phyloP scores from a whole-genome alignment of 1,140 invertebrate genomes.

The Drosophila yakuba region DNA sequence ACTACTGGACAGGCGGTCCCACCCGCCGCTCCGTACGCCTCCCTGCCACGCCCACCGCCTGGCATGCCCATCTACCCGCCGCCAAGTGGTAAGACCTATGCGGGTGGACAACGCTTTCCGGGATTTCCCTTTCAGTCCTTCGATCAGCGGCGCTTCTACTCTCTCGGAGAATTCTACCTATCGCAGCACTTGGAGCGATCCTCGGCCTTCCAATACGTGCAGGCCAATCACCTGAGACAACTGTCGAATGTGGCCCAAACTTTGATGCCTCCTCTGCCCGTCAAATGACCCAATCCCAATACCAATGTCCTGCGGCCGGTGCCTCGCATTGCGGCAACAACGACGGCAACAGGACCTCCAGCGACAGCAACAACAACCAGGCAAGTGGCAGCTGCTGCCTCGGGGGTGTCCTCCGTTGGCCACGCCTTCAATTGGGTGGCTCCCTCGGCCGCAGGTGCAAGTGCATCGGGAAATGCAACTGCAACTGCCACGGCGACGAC shows the following conservation, averaged over 20 bases:
- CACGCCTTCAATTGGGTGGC: conserved; percentile 67
- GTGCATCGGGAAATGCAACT: neutral
- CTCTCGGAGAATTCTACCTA: conserved; percentile 76
- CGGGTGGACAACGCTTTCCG: conserved; percentile 44
- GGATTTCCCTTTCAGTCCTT: conserved; percentile 70
- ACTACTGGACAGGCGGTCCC: neutral
- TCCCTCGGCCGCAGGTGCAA: conserved; percentile 12
- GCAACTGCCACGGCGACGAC: neutral
- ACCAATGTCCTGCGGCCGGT: conserved; percentile 77
- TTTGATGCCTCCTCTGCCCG: conserved; percentile 69
- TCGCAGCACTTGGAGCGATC: conserved; percentile 78
- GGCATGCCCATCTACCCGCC: conserved; percentile 53
- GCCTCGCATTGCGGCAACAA: conserved; percentile 71
- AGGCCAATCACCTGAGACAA: conserved; percentile 76
- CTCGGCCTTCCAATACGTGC: conserved; percentile 83
- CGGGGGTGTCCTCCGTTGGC: conserved; percentile 14
- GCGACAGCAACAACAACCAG: conserved; percentile 3
- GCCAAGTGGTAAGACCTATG: conserved; percentile 43
- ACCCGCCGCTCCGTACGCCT: conserved; percentile 20
- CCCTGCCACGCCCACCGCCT: conserved; percentile 56
- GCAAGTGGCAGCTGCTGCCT: conserved; percentile 21
- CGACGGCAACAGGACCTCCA: conserved; percentile 11
- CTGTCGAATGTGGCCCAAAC: conserved; percentile 65
- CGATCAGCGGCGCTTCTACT: conserved; percentile 79
- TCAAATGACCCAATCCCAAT: conserved; percentile 81